Evolutionary conservation across 2,888 invertebrate species (phyloP), one percentile per base, ranked within the genome.

Genomic region (Catocala sponsa): DNA sequence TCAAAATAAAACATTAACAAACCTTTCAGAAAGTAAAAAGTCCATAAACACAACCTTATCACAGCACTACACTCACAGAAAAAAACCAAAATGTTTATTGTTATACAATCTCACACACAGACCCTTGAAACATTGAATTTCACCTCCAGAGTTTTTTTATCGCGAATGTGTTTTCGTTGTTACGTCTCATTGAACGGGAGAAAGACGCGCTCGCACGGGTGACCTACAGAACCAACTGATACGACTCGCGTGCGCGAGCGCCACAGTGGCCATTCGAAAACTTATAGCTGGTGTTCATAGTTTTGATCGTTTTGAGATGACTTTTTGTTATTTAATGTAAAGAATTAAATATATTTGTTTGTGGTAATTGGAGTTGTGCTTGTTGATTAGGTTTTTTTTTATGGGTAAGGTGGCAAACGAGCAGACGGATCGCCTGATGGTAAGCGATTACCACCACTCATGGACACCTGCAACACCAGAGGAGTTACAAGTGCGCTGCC

Each of bases 141-240:
- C 25, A 25, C 25, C 25, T 25, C 25, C 25, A 25, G 25, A 25
- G 25, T 25, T 25, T 25, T 25, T 25, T 25, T 25, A 25, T 25
- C 25, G 25, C 25, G 1, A 25, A 25, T 25, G 58, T 63, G 61
- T 72, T 70, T 69, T 72, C 59, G 63, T 59, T 59, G 47, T 60
- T 59, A 63, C 66, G 62, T 46, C 32, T 65, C 72, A 38, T 62
- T 74, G 57, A 60, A 55, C 38, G 52, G 58, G 64, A 58, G 64
- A 66, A 68, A 80, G 74, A 80, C 84, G 83, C 80, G 84, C 83
- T 72, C 70, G 74, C 74, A 73, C 84, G 76, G 76, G 79, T 89
- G 90, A 88, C 90, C 90, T 86, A 88, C 73, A 90, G 85, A 82
- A 86, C 86, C 84, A 86, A 88, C 85, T 87, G 87, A 87, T 88